Percentiles rank a stretch among this genome's conserved stretches.
Evolutionary conservation across 2,797 vertebrate species (phyloP).

Genomic region (Smutsia temminckii): DNA sequence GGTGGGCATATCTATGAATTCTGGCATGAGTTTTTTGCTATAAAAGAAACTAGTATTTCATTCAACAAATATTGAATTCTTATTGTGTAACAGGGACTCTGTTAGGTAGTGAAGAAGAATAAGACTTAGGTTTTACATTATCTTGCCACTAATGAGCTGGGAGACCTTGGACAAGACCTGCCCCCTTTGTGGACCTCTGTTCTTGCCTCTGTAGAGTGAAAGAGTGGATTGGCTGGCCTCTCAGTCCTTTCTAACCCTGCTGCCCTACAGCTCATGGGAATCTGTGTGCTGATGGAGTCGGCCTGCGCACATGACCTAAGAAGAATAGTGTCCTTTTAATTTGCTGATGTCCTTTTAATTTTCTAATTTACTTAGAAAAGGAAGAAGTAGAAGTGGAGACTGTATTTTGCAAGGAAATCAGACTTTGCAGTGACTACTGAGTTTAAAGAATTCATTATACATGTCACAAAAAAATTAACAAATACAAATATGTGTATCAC

Average conservation of each 20-base stretch:
- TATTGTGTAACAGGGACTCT: neutral
- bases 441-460: neutral
- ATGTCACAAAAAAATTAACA: neutral
- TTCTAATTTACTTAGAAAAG: neutral
- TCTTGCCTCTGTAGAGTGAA: neutral
- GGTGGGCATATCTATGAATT: neutral
- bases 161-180: neutral
- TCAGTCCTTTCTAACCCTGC: neutral
- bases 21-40: neutral
- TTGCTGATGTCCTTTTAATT: neutral
- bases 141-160: neutral
- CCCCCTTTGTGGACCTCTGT: neutral
- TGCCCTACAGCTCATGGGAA: neutral
- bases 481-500: neutral
- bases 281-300: neutral
- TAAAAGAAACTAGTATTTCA: neutral
- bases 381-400: neutral
- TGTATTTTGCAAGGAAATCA: neutral
- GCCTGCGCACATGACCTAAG: neutral
- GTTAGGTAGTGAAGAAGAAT: neutral
- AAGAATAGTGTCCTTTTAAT: neutral
- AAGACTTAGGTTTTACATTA: neutral
- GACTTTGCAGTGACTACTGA: neutral
- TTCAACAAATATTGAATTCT: slow-evolving; percentile 35
- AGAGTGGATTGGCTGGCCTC: neutral